Base-by-base conservation (phyloP, 2,888 invertebrate species). In the Digitonthophagus gazella region DNA sequence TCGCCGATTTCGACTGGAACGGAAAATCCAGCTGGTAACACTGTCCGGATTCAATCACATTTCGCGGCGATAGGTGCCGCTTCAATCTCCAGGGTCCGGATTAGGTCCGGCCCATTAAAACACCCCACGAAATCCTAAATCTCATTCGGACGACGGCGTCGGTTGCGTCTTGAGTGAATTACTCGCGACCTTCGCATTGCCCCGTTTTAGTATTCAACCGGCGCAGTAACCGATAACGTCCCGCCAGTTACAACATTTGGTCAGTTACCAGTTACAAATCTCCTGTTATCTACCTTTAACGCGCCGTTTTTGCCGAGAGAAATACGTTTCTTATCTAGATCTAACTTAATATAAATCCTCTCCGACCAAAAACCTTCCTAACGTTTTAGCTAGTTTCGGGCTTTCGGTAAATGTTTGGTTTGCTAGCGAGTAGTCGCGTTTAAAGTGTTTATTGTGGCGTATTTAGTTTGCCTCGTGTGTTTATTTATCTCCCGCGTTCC, bases 161-260 rank as follows among this genome's bases (percentile, higher is more conserved):
- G 61, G 65, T 58, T 66, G 70, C 72, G 67, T 73, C 71, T 69
- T 73, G 72, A 73, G 71, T 73, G 72, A 73, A 73, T 73, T 73
- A 72, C 28, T 44, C 28, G 28, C 28, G 28, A 44, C 28, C 28
- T 44, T 11, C 6, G 28, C 8, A 11, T 6, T 11, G 8, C 6
- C 28, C 28, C 28, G 28, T 44, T 44, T 44, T 44, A 44, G 11
- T 11, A 44, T 44, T 44, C 28, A 44, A 44, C 28, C 28, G 28
- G 3, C 1, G 11, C 28, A 8, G 28, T 8, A 44, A 44, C 28
- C 28, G 28, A 44, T 44, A 44, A 44, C 28, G 28, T 1, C 28
- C 2, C 28, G 3, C n/a, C n/a, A n/a, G n/a, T n/a, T n/a, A n/a
- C n/a, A n/a, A n/a, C n/a, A n/a, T n/a, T n/a, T n/a, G 28, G 1